phyloP scores from a whole-genome alignment of 2,888 invertebrate species.

The Belgica antarctica region DNA sequence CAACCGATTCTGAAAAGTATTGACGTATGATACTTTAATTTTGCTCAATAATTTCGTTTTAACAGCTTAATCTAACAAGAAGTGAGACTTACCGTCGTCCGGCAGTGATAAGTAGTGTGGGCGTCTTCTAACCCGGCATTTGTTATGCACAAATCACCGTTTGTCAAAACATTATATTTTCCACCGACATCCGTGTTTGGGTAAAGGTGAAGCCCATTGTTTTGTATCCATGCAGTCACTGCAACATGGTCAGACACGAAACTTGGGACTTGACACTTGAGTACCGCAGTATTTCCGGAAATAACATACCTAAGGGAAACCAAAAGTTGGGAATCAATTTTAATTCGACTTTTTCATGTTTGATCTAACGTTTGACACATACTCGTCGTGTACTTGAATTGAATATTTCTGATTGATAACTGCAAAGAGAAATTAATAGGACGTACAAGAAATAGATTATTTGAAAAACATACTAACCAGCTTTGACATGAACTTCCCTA shows the following conservation, averaged over 20 bases:
- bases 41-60: background rate
- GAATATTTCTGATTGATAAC: slow-evolving; percentile 83
- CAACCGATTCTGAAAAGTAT: too few relatives aligned
- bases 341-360: too few relatives aligned
- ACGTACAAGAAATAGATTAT: background rate
- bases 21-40: too few relatives aligned
- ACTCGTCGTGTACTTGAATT: slow-evolving; percentile 86
- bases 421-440: slow-evolving; percentile 49
- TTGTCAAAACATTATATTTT: slow-evolving; percentile 74
- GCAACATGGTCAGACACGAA: slow-evolving; percentile 85
- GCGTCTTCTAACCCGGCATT: slow-evolving; percentile 75
- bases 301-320: too few relatives aligned
- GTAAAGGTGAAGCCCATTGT: slow-evolving; percentile 74
- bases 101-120: slow-evolving; percentile 76
- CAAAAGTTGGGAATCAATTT: too few relatives aligned
- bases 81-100: slow-evolving; percentile 59
- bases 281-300: slow-evolving; percentile 84
- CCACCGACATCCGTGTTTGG: slow-evolving; percentile 72
- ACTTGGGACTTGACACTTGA: slow-evolving; percentile 84
- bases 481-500: slow-evolving; percentile 81
- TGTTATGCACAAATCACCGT: slow-evolving; percentile 81
- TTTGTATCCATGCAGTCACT: slow-evolving; percentile 87
- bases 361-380: too few relatives aligned
- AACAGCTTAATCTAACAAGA: too few relatives aligned
- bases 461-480: slow-evolving; percentile 68